Percentiles rank a stretch among this genome's conserved stretches.
Evolutionary conservation across 2,113 vertebrate species (phyloP).

Genomic region (Grallaria varia): DNA sequence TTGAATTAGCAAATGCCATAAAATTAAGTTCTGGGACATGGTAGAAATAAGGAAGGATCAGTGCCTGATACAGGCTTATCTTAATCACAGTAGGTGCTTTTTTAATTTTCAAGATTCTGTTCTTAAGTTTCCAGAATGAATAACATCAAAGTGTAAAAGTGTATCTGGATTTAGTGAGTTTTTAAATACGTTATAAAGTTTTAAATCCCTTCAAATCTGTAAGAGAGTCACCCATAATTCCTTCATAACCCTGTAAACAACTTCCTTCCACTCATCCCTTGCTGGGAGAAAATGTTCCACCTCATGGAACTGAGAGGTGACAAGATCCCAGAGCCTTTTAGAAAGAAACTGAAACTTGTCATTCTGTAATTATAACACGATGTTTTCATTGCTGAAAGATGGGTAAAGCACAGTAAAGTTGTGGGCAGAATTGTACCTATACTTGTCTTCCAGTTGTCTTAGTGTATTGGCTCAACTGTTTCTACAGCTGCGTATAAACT

Average conservation of each 20-base stretch:
- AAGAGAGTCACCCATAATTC: neutral
- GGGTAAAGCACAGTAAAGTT: neutral
- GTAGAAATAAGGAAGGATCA: neutral
- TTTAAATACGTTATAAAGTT: neutral
- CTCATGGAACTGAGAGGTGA: neutral
- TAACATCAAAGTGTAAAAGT: neutral
- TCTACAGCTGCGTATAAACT: neutral
- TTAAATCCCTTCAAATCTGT: neutral
- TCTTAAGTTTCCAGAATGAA: neutral
- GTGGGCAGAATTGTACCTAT: neutral
- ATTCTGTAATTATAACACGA: accelerated
- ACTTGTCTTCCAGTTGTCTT: neutral
- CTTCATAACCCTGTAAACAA: neutral
- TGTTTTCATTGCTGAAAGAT: neutral
- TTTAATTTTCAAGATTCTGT: neutral
- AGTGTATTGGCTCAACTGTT: neutral
- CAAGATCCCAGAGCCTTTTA: neutral
- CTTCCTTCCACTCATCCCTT: neutral
- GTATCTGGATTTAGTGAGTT: neutral
- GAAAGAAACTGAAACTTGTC: neutral
- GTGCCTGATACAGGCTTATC: neutral
- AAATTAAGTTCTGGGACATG: neutral
- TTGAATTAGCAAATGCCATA: neutral
- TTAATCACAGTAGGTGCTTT: neutral
- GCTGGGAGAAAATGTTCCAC: neutral